Percentiles rank a stretch among this genome's conserved stretches.
Evolutionary conservation across 2,113 vertebrate species (phyloP).

Genomic region (Neogale vison): DNA sequence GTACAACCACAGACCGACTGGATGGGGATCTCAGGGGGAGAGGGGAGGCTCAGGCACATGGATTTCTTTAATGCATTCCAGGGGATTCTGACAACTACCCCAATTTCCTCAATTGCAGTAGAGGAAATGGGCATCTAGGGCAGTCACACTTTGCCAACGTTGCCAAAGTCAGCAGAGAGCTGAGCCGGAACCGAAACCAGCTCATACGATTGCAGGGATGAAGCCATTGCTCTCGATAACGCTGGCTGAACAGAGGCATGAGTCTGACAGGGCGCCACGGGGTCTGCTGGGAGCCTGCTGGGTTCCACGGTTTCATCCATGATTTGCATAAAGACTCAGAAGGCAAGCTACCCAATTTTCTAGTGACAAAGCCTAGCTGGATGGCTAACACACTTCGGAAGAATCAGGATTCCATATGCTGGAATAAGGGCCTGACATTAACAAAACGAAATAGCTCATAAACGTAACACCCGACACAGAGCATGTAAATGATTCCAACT

Average conservation of each 20-base stretch:
- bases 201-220: background rate
- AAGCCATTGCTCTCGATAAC: accelerated
- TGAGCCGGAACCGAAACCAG: background rate
- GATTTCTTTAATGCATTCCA: background rate
- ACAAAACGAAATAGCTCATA: background rate
- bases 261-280: accelerated
- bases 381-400: background rate
- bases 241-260: background rate
- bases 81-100: background rate
- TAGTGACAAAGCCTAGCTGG: background rate
- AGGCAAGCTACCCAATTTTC: background rate
- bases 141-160: background rate
- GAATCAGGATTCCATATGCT: background rate
- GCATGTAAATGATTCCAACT: background rate
- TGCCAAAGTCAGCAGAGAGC: background rate
- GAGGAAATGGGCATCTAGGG: background rate
- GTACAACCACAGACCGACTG: background rate
- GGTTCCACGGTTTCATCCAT: background rate
- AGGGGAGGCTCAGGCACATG: background rate
- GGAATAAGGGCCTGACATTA: background rate
- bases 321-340: background rate
- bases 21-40: background rate
- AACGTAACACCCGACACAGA: background rate
- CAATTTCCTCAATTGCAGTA: background rate
- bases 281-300: background rate